Conservation (phyloP, 2,113 vertebrate species). For the Pan troglodytes region DNA sequence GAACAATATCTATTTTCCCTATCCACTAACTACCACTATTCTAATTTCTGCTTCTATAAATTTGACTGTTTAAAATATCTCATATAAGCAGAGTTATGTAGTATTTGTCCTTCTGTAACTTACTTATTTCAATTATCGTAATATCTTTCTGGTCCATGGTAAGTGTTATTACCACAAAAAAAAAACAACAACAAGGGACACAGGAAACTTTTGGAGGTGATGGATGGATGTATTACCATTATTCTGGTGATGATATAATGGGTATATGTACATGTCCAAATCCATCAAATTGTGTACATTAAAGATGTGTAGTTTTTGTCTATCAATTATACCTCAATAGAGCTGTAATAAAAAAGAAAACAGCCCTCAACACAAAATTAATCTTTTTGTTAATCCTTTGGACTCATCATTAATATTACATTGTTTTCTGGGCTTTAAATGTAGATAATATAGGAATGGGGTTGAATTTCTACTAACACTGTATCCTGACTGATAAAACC, state of each 20-base stretch:
- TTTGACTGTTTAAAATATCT: neutral
- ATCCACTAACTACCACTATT: neutral
- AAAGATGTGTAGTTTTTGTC: neutral
- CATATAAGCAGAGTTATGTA: neutral
- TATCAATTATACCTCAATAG: neutral
- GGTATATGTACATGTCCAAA: neutral
- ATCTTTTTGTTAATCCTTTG: neutral
- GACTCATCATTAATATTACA: neutral
- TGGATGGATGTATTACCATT: neutral
- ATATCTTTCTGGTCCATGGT: neutral
- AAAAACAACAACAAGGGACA: neutral
- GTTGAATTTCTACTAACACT: neutral
- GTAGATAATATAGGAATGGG: neutral
- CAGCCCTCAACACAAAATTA: neutral
- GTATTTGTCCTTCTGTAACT: neutral
- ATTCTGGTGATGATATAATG: neutral
- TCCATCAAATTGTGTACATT: neutral
- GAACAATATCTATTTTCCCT: neutral
- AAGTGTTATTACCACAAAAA: neutral
- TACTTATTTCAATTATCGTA: neutral
- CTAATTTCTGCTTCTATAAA: neutral
- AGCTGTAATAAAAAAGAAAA: neutral
- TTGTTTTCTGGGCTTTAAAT: conserved; percentile 26
- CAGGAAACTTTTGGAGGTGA: neutral
- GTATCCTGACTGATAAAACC: neutral